These are phyloP conservation scores for Antechinus stuartii DNA, from an alignment of 2,113 vertebrate species.

Conservation along the genomic window DNA sequence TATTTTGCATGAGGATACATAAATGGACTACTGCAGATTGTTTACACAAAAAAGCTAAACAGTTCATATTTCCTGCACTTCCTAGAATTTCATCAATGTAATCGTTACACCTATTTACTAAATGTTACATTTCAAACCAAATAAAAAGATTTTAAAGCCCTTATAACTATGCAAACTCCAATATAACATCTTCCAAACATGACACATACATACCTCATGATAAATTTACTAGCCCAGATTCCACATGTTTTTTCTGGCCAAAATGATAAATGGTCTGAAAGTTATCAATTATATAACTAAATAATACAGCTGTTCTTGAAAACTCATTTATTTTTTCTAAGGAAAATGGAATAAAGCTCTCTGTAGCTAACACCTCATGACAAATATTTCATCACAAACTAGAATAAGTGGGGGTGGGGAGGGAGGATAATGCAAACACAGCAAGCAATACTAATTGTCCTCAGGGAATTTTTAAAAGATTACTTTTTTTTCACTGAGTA, in stretches of 20 bases:
- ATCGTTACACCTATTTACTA: slow-evolving; percentile 74
- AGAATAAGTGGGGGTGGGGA: slow-evolving; percentile 71
- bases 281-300: slow-evolving; percentile 42
- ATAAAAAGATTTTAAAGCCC: slow-evolving; percentile 69
- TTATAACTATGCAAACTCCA: slow-evolving; percentile 81
- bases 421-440: slow-evolving; percentile 73
- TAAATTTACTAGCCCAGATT: slow-evolving; percentile 56
- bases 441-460: slow-evolving; percentile 60
- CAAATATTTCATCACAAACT: slow-evolving; percentile 78
- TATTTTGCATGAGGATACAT: slow-evolving; percentile 60
- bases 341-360: slow-evolving; percentile 18
- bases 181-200: slow-evolving; percentile 78
- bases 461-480: slow-evolving; percentile 67
- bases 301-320: slow-evolving; percentile 61
- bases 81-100: slow-evolving; percentile 68
- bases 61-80: slow-evolving; percentile 67
- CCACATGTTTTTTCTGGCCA: slow-evolving; percentile 13
- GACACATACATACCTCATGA: slow-evolving; percentile 60
- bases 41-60: slow-evolving; percentile 68
- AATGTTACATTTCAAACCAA: slow-evolving; percentile 78
- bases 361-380: slow-evolving; percentile 60
- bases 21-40: slow-evolving; percentile 50
- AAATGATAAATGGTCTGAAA: slow-evolving; percentile 41
- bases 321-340: slow-evolving; percentile 26
- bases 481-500: slow-evolving; percentile 63